Conservation (phyloP, 1,140 invertebrate genomes). For the Drosophila saltans region DNA sequence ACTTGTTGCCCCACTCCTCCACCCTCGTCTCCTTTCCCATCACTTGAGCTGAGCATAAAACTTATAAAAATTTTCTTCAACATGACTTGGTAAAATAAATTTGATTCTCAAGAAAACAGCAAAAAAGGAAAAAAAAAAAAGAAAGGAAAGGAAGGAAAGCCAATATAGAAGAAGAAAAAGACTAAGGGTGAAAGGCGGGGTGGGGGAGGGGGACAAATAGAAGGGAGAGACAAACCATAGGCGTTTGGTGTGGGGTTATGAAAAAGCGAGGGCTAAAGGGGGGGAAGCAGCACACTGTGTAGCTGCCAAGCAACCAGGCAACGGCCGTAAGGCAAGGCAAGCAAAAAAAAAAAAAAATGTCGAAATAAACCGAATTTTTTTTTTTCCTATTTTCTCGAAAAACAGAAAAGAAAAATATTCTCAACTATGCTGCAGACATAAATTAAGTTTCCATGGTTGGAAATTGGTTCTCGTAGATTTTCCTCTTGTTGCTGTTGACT, state of each 20-base stretch:
- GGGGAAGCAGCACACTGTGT: conserved; percentile 5
- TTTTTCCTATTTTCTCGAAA: conserved; percentile 66
- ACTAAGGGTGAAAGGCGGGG: conserved; percentile 22
- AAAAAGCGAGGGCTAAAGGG: not conserved
- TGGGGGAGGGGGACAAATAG: conserved; percentile 27
- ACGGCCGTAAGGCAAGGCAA: conserved; percentile 33
- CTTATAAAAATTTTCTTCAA: conserved; percentile 83
- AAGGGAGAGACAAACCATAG: conserved; percentile 40
- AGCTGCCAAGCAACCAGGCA: conserved; percentile 34
- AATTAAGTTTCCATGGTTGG: conserved; percentile 83
- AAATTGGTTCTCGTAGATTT: conserved; percentile 74
- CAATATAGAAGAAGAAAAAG: conserved; percentile 39
- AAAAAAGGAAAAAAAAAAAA: conserved; percentile 30
- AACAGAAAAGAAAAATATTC: conserved; percentile 79
- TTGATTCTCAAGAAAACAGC: conserved; percentile 82
- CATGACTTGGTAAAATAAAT: conserved; percentile 83
- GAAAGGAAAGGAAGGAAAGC: conserved; percentile 52
- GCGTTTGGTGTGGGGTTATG: not conserved
- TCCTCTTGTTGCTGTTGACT: conserved; percentile 69
- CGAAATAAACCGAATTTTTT: conserved; percentile 77
- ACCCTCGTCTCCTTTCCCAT: conserved; percentile 21
- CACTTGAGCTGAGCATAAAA: conserved; percentile 81
- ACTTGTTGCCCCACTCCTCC: not conserved
- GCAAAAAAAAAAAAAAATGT: conserved; percentile 50
- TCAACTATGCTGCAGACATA: conserved; percentile 83